phyloP scores from a whole-genome alignment of 2,113 vertebrate genomes.

The Oncorhynchus kisutch region DNA sequence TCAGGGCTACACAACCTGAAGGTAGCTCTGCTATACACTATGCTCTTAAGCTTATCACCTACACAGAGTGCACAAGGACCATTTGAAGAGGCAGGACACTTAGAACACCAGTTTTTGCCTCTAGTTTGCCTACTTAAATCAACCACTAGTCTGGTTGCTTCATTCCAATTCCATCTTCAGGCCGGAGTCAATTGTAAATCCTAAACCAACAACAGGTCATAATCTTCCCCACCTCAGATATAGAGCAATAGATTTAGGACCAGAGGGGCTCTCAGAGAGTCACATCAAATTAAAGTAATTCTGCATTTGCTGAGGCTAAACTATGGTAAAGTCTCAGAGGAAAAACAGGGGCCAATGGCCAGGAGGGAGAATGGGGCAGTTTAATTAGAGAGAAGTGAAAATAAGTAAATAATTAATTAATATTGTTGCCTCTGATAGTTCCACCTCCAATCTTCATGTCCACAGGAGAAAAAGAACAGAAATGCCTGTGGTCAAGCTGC shows the following conservation, averaged over 20 bases:
- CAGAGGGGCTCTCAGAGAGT: not conserved
- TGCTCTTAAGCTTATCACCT: not conserved
- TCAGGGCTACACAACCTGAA: not conserved
- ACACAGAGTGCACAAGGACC: not conserved
- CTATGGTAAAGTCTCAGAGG: constrained; percentile 40
- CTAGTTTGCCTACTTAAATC: not conserved
- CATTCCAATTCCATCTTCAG: not conserved
- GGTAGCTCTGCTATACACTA: not conserved
- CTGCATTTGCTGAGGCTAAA: constrained; percentile 48
- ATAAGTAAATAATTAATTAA: constrained; percentile 2
- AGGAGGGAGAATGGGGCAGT: constrained; percentile 11
- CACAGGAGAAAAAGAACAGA: constrained; percentile 8
- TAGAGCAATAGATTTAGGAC: not conserved
- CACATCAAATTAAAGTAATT: constrained; percentile 54
- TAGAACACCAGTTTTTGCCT: not conserved
- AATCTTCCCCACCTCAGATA: constrained; percentile 2
- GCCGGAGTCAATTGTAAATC: not conserved
- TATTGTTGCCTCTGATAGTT: not conserved
- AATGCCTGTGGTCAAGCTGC: not conserved
- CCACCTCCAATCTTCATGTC: constrained; percentile 11
- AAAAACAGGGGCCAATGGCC: constrained; percentile 29
- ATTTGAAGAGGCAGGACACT: not conserved
- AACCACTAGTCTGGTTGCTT: not conserved
- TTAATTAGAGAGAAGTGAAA: constrained; percentile 44
- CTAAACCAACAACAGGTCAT: not conserved